Percentiles rank a stretch among this genome's conserved stretches.
Conservation (phyloP, 1,140 invertebrate species). For the Uloborus diversus region DNA sequence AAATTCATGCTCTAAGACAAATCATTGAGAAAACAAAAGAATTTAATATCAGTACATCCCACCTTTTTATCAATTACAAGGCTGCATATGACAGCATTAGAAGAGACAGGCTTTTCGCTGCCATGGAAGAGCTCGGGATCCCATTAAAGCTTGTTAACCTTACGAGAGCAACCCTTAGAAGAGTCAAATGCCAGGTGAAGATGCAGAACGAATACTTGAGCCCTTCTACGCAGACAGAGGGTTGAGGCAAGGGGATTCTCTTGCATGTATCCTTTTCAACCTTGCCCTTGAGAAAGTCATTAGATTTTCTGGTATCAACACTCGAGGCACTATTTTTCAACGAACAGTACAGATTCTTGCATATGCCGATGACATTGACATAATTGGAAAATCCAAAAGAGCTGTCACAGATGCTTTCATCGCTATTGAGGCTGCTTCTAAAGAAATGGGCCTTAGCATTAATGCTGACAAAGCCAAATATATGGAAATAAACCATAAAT, state of each 20-base stretch:
- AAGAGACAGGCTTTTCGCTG: not conserved
- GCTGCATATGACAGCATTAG: not conserved
- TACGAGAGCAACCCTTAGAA: not conserved
- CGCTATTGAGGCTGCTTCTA: too few species aligned
- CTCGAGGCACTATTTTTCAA: too few species aligned
- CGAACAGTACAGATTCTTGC: too few species aligned
- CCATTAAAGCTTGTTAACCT: not conserved
- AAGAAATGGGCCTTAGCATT: too few species aligned
- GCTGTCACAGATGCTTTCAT: too few species aligned
- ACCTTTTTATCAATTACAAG: not conserved
- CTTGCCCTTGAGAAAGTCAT: constrained; percentile 19
- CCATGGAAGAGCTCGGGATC: not conserved
- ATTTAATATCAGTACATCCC: not conserved
- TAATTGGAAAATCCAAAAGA: too few species aligned
- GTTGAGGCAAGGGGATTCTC: not conserved
- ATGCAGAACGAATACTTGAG: not conserved
- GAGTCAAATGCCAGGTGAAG: not conserved
- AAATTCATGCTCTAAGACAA: not conserved
- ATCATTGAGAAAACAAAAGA: not conserved
- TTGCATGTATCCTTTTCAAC: not conserved
- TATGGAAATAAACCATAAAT: too few species aligned
- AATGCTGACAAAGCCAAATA: too few species aligned
- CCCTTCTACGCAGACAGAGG: not conserved
- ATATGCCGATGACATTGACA: too few species aligned
- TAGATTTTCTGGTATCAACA: too few species aligned